phyloP scores from a whole-genome alignment of 2,797 vertebrate species.

The Rhincodon typus region DNA sequence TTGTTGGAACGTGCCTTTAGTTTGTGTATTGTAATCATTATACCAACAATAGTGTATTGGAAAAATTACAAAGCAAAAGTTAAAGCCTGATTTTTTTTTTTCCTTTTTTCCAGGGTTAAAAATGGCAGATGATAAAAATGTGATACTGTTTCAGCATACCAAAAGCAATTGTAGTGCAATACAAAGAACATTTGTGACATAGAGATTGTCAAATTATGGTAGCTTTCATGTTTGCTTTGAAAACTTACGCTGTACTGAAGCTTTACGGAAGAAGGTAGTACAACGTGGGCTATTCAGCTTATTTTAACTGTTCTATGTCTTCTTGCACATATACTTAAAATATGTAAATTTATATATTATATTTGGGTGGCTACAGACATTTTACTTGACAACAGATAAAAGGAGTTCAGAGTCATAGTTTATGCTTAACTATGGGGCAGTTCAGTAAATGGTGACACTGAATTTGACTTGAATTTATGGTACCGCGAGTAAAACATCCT shows the following conservation, averaged over 20 bases:
- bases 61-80: background rate
- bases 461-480: background rate
- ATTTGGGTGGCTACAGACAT: background rate
- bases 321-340: too few relatives aligned
- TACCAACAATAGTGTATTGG: background rate
- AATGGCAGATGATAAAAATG: background rate
- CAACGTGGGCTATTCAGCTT: background rate
- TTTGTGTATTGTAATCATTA: slow-evolving; percentile 14
- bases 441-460: background rate
- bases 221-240: background rate
- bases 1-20: background rate
- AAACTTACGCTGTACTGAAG: background rate
- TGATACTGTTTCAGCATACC: background rate
- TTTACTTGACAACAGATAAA: background rate
- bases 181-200: background rate
- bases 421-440: background rate
- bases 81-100: background rate
- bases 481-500: background rate
- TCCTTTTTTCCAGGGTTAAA: background rate
- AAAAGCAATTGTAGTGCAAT: background rate
- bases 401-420: background rate
- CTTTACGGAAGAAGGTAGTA: background rate
- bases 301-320: background rate
- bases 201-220: background rate
- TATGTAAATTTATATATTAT: too few relatives aligned